These are phyloP conservation scores for Nomada flava DNA, from an alignment of 2,888 invertebrate genomes.

Conservation along the genomic window DNA sequence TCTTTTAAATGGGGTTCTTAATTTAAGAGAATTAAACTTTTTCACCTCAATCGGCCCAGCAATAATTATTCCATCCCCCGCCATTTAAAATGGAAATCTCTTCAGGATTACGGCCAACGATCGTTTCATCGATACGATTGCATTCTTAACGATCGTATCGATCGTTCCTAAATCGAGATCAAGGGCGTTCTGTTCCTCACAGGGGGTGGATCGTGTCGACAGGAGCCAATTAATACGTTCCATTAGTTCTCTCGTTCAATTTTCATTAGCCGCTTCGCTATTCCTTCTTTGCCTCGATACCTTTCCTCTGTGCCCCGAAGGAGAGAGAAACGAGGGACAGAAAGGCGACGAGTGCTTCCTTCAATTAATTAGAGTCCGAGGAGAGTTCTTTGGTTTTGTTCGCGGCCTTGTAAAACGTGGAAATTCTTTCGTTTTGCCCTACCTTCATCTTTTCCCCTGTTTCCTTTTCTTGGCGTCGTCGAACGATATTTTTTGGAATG, in stretches of 20 bases:
- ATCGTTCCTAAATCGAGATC: slow-evolving; percentile 12
- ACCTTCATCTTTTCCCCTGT: background rate
- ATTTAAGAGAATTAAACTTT: background rate
- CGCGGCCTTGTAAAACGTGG: slow-evolving; percentile 8
- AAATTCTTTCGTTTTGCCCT: slow-evolving; percentile 3
- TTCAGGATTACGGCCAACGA: background rate
- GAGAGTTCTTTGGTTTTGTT: slow-evolving; percentile 20
- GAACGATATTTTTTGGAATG: slow-evolving; percentile 7
- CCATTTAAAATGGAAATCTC: slow-evolving; percentile 1
- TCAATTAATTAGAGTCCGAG: slow-evolving; percentile 51
- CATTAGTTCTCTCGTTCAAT: slow-evolving; percentile 46
- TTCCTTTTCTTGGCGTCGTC: background rate
- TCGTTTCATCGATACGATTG: background rate
- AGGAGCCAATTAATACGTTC: slow-evolving; percentile 51
- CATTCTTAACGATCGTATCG: background rate
- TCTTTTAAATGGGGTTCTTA: background rate
- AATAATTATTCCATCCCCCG: background rate
- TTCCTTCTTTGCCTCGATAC: slow-evolving; percentile 30
- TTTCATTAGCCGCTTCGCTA: slow-evolving; percentile 51
- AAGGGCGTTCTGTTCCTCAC: background rate
- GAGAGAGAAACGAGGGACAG: background rate
- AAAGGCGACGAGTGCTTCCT: slow-evolving; percentile 24
- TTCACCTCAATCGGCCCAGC: background rate
- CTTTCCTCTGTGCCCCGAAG: background rate
- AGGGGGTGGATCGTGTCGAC: background rate